Conservation (phyloP, 2,113 vertebrate genomes). For the Caretta caretta region DNA sequence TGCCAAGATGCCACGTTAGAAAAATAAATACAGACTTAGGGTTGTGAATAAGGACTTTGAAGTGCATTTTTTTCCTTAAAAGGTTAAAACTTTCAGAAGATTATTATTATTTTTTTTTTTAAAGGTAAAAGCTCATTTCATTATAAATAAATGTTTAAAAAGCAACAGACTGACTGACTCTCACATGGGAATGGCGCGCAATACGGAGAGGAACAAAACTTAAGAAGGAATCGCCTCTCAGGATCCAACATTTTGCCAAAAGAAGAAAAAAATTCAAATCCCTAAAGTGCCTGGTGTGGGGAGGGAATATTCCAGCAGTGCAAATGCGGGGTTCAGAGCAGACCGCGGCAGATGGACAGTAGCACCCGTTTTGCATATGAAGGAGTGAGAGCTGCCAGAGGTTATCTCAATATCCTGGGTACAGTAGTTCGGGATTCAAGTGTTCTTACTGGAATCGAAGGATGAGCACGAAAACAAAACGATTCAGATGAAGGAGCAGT, state of each 20-base stretch:
- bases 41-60: constrained; percentile 18
- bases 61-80: constrained; percentile 56
- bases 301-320: constrained; percentile 64
- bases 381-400: constrained; percentile 68
- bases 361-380: constrained; percentile 80
- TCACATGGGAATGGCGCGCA: background rate
- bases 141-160: constrained; percentile 43
- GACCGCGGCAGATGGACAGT: constrained; percentile 64
- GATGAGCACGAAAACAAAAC: background rate
- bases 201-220: background rate
- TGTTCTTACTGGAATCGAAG: constrained; percentile 74
- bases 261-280: constrained; percentile 61
- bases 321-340: background rate
- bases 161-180: constrained; percentile 62
- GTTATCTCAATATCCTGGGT: constrained; percentile 68
- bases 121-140: constrained; percentile 24
- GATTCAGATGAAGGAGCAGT: background rate
- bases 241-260: background rate
- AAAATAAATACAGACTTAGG: background rate
- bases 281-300: constrained; percentile 84
- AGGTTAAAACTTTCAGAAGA: background rate
- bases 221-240: background rate
- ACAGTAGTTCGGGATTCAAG: constrained; percentile 84
- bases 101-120: background rate
- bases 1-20: background rate